Base-by-base conservation (phyloP, 2,113 vertebrate species). In the Lepus americanus region DNA sequence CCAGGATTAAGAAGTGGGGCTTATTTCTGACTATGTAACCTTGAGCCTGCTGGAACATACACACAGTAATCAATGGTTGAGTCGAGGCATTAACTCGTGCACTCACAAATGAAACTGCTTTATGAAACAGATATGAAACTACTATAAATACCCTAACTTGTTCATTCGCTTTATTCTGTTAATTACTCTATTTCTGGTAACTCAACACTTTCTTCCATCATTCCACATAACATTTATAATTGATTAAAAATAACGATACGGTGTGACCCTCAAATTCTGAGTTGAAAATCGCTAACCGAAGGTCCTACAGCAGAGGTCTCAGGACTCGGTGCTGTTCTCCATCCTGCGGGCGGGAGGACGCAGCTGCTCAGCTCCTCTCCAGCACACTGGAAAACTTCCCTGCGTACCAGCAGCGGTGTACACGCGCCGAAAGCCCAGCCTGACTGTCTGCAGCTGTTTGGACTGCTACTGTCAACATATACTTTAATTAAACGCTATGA, bases 1-100 rank as follows among this genome's bases (percentile, higher is more conserved):
- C 53, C n/a, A 67, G 36, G 80, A 86, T 55, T 80, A 94, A 95
- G 44, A 76, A 87, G 81, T n/a, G 92, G 80, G 55, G 49, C 82
- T 78, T 83, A 53, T 70, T 92, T 89, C 84, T 77, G 73, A 87
- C 51, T 33, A 83, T 7, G 61, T 81, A 29, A 44, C 67, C 36
- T 72, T 55, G 66, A 77, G 5, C 80, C 51, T 79, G 10, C 64
- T 17, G n/a, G 33, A 84, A 79, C 44, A 80, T 59, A 49, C 33
- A 63, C 13, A 89, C 2, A 27, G 55, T 69, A 76, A 70, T 55
- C 39, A 85, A 31, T 14, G 14, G 63, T 53, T 33, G 39, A 6
- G 44, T 0, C 82, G 63, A 88, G 79, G 44, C 9, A 78, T 80
- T 49, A 70, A 76, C 23, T 94, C 80, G 80, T 80, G 44, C 73